Percentiles rank a stretch among this genome's conserved stretches.
These are phyloP conservation scores for Plagiodera versicolora DNA, from an alignment of 2,888 invertebrate genomes.

Conservation along the genomic window DNA sequence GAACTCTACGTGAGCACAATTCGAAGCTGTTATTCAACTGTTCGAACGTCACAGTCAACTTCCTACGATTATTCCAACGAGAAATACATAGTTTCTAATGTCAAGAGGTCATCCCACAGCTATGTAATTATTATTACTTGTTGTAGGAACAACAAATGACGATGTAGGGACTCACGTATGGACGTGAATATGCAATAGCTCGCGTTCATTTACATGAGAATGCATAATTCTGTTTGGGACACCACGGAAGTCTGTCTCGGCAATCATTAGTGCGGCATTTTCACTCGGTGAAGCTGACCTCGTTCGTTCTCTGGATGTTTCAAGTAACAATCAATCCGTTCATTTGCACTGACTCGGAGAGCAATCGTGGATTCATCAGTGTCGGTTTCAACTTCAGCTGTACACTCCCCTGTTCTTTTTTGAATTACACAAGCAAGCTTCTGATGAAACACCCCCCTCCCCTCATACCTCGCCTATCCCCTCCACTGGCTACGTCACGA, in stretches of 20 bases:
- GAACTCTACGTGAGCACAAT: too few species aligned
- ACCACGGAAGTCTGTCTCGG: background rate
- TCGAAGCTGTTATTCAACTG: background rate
- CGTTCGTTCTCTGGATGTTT: too few species aligned
- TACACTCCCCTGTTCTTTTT: too few species aligned
- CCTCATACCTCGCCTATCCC: background rate
- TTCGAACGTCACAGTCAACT: background rate
- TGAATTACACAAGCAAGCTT: too few species aligned
- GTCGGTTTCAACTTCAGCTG: too few species aligned
- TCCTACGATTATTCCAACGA: background rate
- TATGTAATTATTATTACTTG: background rate
- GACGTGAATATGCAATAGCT: conserved; percentile 4
- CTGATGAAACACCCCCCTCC: too few species aligned
- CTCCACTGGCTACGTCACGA: background rate
- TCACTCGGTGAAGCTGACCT: too few species aligned
- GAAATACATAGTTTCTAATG: background rate
- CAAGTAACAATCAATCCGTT: too few species aligned
- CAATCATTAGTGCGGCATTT: background rate
- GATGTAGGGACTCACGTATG: background rate
- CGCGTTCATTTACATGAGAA: conserved; percentile 3
- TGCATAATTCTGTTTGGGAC: conserved; percentile 7
- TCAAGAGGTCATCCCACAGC: conserved; percentile 3
- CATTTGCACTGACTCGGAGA: too few species aligned
- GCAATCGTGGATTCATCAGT: too few species aligned
- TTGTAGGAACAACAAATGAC: conserved; percentile 1